These are phyloP conservation scores for Esox niger DNA, from an alignment of 2,113 vertebrate species.

Conservation along the genomic window DNA sequence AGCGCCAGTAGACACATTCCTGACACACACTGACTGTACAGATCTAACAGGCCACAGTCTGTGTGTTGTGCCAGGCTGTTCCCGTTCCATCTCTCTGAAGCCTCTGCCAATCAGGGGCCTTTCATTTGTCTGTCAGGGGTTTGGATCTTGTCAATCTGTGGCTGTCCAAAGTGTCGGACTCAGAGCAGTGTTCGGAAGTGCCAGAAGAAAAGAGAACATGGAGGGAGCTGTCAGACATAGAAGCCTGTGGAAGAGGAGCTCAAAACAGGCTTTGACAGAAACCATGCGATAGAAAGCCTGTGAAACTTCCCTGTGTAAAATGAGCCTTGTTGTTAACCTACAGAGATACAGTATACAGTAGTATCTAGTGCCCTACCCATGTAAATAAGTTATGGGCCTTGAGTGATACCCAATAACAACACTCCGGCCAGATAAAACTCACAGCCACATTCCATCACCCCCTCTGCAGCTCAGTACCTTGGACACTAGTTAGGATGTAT, in stretches of 20 bases:
- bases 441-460: not conserved
- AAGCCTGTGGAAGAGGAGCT: conserved; percentile 11
- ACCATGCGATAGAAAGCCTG: conserved; percentile 17
- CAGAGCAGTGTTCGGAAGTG: conserved; percentile 38
- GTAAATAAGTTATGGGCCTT: no score
- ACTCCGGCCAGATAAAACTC: not conserved
- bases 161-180: not conserved
- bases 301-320: not conserved
- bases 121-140: conserved; percentile 27
- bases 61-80: not conserved
- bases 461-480: not conserved
- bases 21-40: not conserved
- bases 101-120: conserved; percentile 5
- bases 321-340: no score
- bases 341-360: no score
- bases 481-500: not conserved
- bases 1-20: not conserved
- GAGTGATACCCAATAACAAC: no score
- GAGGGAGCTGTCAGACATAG: not conserved
- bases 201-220: conserved; percentile 30
- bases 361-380: no score
- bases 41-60: not conserved
- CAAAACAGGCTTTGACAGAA: conserved; percentile 18
- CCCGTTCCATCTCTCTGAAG: conserved; percentile 10
- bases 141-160: conserved; percentile 27